phyloP scores from a whole-genome alignment of 2,113 vertebrate genomes.

The Tenebrosternarchus preto region DNA sequence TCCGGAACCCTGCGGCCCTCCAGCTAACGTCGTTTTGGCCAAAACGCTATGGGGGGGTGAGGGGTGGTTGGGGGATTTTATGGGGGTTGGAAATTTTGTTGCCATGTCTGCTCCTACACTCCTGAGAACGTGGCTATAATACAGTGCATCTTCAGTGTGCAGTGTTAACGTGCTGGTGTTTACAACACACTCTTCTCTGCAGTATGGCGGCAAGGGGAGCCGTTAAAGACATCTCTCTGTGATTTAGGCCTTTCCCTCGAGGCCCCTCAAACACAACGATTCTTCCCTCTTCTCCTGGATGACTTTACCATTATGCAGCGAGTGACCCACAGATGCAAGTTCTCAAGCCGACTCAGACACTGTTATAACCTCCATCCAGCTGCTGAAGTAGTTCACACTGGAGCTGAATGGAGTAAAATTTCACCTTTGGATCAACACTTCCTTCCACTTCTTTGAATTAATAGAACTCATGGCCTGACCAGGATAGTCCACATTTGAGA shows the following conservation, averaged over 20 bases:
- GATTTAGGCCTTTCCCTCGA: constrained; percentile 4
- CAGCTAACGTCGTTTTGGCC: neutral
- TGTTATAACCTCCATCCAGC: neutral
- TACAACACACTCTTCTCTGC: neutral
- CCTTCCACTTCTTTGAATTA: neutral
- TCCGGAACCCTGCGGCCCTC: neutral
- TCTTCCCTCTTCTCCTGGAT: constrained; percentile 15
- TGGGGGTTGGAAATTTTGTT: no score
- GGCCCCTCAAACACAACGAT: neutral
- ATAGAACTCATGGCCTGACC: neutral
- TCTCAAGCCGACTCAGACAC: neutral
- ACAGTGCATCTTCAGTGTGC: neutral
- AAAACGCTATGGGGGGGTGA: neutral
- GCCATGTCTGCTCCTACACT: neutral
- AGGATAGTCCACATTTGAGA: constrained; percentile 2
- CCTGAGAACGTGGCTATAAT: neutral
- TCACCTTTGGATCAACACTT: constrained; percentile 8
- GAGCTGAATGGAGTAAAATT: constrained; percentile 17
- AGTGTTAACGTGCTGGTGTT: constrained; percentile 4
- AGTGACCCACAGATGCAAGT: neutral
- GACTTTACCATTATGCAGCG: constrained; percentile 11
- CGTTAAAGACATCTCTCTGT: constrained; percentile 11
- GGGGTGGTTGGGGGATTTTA: no score
- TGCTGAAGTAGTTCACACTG: neutral
- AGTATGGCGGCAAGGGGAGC: constrained; percentile 15